Base-by-base conservation (phyloP, 2,888 invertebrate genomes). In the Orthosia cruda region DNA sequence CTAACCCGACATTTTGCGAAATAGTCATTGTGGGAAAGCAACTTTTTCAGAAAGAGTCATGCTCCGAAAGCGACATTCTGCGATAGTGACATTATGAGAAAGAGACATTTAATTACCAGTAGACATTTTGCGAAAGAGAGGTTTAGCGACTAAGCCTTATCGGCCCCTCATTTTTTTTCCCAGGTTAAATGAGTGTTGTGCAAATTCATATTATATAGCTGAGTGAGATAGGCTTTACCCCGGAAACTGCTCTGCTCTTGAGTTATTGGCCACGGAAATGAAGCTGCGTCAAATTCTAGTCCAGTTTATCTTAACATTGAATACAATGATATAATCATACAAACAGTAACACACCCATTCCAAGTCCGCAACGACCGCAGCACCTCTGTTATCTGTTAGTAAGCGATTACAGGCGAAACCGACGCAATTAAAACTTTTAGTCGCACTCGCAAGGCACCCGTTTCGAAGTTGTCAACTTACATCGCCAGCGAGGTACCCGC, bases 401-500 rank as follows among this genome's bases (percentile, higher is more conserved):
- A 69, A 78, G 26, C 74, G 65, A 82, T 86, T 85, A 87, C 54
- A 57, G 55, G 40, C 50, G 40, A 67, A 82, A 72, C 77, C 75
- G 59, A 77, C 64, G 72, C 72, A 67, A 80, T 87, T 85, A 76
- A 67, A 86, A 87, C 71, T 81, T 69, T 45, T 67, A 45, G 71
- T 58, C 58, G 62, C 58, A 45, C 66, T 58, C 58, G 64, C 58
- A 16, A 26, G 52, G 52, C 55, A 64, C 59, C 69, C 73, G 47
- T 65, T 40, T 9, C 15, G 20, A 3, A 45, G 15, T 57, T 47
- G 26, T 49, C 58, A 16, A 49, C 58, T 49, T 26, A 47, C 18
- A 63, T 40, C 23, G 40, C 58, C 32, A 0, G 32, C 32, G 32
- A 32, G 32, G 77, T 58, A 20, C 45, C 55, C 54, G 49, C 65